Evolutionary conservation across 2,113 vertebrate genomes (phyloP).

Genomic region (Laticauda colubrina): DNA sequence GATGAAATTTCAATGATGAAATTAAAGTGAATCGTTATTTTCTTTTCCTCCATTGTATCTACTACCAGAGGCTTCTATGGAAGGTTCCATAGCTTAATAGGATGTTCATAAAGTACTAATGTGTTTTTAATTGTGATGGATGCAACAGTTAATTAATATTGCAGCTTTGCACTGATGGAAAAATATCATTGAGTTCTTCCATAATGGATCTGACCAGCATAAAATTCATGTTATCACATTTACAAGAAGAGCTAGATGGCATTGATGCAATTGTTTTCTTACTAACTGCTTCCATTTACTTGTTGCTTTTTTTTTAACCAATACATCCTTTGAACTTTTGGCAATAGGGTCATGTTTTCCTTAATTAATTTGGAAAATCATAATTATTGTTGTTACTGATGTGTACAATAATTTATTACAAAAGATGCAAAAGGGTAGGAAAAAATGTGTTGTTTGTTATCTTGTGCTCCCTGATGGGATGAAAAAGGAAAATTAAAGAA

Average conservation of each 20-base stretch:
- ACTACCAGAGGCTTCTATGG: neutral
- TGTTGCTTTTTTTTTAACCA: neutral
- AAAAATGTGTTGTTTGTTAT: neutral
- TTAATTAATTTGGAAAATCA: slow-evolving; percentile 15
- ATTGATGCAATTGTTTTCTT: neutral
- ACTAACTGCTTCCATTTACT: neutral
- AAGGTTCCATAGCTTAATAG: neutral
- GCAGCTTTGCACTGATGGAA: neutral
- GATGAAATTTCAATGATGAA: neutral
- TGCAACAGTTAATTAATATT: neutral
- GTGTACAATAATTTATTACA: neutral
- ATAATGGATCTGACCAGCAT: neutral
- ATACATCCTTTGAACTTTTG: neutral
- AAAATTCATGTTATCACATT: neutral
- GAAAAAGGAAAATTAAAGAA: neutral
- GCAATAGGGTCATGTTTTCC: neutral
- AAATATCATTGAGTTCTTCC: neutral
- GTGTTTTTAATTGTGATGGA: neutral
- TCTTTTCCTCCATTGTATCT: neutral
- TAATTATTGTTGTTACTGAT: neutral
- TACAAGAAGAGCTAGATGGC: neutral
- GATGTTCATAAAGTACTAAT: neutral
- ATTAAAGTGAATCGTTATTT: neutral
- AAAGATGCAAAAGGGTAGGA: neutral
- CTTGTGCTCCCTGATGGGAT: neutral